phyloP scores from a whole-genome alignment of 2,113 vertebrate species.

The Seriola dumerili region DNA sequence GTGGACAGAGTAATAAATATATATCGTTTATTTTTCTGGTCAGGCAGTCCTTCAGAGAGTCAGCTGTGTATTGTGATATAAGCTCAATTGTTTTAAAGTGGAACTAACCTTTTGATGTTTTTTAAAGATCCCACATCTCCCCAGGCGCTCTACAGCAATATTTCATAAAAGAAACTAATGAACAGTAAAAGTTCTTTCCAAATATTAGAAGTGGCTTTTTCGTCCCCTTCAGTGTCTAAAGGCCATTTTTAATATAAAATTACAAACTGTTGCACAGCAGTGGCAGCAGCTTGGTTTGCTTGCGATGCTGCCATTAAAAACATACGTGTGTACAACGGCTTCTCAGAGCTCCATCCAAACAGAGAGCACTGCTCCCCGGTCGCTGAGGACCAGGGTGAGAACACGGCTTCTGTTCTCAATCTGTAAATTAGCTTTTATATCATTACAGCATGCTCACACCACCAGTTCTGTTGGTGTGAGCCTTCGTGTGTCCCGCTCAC shows the following conservation, averaged over 20 bases:
- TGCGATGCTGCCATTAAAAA: slow-evolving; percentile 77
- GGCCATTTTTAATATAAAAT: slow-evolving; percentile 76
- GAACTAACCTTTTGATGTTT: slow-evolving; percentile 66
- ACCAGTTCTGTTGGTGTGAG: slow-evolving; percentile 28
- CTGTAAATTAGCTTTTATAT: slow-evolving; percentile 71
- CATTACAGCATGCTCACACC: slow-evolving; percentile 59
- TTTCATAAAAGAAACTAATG: slow-evolving; percentile 80
- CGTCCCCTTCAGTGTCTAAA: slow-evolving; percentile 59
- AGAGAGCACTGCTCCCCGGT: slow-evolving; percentile 43
- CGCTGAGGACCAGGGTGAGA: slow-evolving; percentile 44
- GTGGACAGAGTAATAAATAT: slow-evolving; percentile 56
- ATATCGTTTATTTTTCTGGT: slow-evolving; percentile 54
- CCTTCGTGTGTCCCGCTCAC: slow-evolving; percentile 23
- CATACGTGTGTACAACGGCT: slow-evolving; percentile 68
- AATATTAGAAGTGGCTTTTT: slow-evolving; percentile 83
- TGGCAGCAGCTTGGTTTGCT: slow-evolving; percentile 61
- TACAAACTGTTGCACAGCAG: slow-evolving; percentile 68
- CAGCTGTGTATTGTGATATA: slow-evolving; percentile 50
- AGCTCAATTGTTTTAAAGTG: slow-evolving; percentile 64
- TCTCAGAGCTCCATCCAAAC: slow-evolving; percentile 71
- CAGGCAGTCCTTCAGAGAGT: slow-evolving; percentile 22
- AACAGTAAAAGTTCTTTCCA: slow-evolving; percentile 80
- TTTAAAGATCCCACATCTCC: slow-evolving; percentile 71
- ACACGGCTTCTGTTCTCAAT: slow-evolving; percentile 76
- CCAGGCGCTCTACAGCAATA: slow-evolving; percentile 55